Evolutionary conservation across 1,140 invertebrate genomes (phyloP), one percentile per base, ranked within the genome.

Genomic region (Liolophura sinensis): DNA sequence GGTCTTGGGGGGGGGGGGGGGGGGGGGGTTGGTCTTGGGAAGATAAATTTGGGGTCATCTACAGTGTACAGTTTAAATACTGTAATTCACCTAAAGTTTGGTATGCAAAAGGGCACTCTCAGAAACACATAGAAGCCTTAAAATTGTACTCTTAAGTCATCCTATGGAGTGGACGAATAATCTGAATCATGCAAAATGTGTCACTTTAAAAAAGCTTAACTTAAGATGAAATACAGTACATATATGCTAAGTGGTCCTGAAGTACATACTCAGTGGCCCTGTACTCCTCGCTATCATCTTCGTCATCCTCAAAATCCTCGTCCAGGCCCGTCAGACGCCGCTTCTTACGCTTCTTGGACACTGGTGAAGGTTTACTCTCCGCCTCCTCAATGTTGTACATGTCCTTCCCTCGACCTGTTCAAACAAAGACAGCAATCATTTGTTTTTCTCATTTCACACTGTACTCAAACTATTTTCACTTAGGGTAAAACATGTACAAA

Each of bases 321-420:
- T 6, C 50, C 51, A 47, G 68, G 64, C 59, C 31, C 31, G 31
- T 40, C 31, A 40, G 31, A 40, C 62, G 73, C 59, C 64, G 65
- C 65, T 70, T 74, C 54, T 68, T 76, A 52, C 57, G 60, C 46
- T 40, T 50, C 66, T 68, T 79, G 46, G 72, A 65, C 15, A 76
- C 75, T 20, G 74, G 75, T 14, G 73, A 70, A 11, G 76, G 74
- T 65, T 70, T 72, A 5, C 65, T 73, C 56, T 84, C 81, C 76
- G 83, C 52, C 70, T 81, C 62, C 46, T 74, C 64, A n/a, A 95
- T 94, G 47, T 93, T 95, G 15, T 90, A 89, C 64, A 96, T 95
- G 78, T 95, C 93, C 82, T 96, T 96, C 0, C 93, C 93, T 48
- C 92, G 87, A 7, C 92, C 92, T 71, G 91, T 89, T 56, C 75